A percentile compares a stretch with the other conserved stretches of the same genome.
These are phyloP conservation scores for Cephus nigrinus DNA, from an alignment of 2,888 invertebrate species.

Conservation along the genomic window DNA sequence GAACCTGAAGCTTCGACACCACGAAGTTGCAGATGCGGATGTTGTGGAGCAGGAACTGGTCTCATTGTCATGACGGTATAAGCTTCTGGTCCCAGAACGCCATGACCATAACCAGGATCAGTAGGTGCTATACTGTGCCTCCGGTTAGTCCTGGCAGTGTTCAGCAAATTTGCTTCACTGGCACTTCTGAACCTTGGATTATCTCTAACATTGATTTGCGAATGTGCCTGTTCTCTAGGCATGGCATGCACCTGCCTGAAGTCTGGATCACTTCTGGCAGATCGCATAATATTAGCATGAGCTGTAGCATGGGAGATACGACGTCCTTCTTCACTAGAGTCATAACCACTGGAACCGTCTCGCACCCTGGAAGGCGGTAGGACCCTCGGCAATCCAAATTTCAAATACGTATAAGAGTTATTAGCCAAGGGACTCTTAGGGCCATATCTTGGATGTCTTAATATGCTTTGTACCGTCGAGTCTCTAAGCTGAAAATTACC, in stretches of 20 bases:
- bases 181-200: constrained; percentile 70
- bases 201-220: constrained; percentile 51
- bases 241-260: constrained; percentile 68
- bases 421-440: constrained; percentile 88
- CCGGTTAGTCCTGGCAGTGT: constrained; percentile 46
- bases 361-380: constrained; percentile 80
- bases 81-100: constrained; percentile 37
- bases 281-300: constrained; percentile 75
- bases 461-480: constrained; percentile 91
- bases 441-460: constrained; percentile 90
- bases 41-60: constrained; percentile 42
- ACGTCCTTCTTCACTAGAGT: constrained; percentile 81
- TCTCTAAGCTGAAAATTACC: constrained; percentile 94
- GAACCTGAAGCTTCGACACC: constrained; percentile 54
- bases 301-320: constrained; percentile 64
- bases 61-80: constrained; percentile 37
- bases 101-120: constrained; percentile 55
- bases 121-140: constrained; percentile 63
- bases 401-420: constrained; percentile 93
- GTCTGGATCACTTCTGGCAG: constrained; percentile 88
- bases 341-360: constrained; percentile 92
- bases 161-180: constrained; percentile 87
- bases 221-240: constrained; percentile 53
- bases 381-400: constrained; percentile 92
- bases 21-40: constrained; percentile 60